These are phyloP conservation scores for Drosophila cognata DNA, from an alignment of 2,888 invertebrate genomes.

Conservation along the genomic window DNA sequence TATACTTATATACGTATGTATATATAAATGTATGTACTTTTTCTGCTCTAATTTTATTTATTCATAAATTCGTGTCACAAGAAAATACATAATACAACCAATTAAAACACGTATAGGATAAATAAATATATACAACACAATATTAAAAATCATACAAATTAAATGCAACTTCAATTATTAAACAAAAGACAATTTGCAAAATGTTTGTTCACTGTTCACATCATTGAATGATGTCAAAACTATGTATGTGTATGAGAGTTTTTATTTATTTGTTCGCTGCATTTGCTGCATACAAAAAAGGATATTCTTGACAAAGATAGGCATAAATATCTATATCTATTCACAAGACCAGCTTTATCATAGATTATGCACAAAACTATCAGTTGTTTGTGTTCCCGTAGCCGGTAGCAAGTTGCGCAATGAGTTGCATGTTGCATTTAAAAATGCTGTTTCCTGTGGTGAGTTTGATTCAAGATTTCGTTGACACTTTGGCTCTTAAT, in stretches of 20 bases:
- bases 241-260: neutral
- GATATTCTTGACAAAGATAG: conserved; percentile 1
- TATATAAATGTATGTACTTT: conserved; percentile 16
- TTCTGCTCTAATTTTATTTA: conserved; percentile 34
- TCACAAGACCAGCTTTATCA: conserved; percentile 2
- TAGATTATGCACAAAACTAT: neutral
- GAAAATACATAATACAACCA: conserved; percentile 11
- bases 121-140: conserved; percentile 13
- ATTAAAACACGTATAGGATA: neutral
- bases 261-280: neutral
- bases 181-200: neutral
- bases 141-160: neutral
- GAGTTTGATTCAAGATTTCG: conserved; percentile 20
- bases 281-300: conserved; percentile 3
- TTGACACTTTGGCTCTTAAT: conserved; percentile 38
- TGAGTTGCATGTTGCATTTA: neutral
- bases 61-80: conserved; percentile 24
- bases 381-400: neutral
- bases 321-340: neutral
- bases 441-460: conserved; percentile 16
- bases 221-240: conserved; percentile 14
- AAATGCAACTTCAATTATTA: neutral
- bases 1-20: conserved; percentile 23
- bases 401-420: neutral
- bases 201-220: conserved; percentile 16